Percentiles rank a stretch among this genome's conserved stretches.
Conservation (phyloP, 1,140 invertebrate genomes). For the Caenorhabditis latens region DNA sequence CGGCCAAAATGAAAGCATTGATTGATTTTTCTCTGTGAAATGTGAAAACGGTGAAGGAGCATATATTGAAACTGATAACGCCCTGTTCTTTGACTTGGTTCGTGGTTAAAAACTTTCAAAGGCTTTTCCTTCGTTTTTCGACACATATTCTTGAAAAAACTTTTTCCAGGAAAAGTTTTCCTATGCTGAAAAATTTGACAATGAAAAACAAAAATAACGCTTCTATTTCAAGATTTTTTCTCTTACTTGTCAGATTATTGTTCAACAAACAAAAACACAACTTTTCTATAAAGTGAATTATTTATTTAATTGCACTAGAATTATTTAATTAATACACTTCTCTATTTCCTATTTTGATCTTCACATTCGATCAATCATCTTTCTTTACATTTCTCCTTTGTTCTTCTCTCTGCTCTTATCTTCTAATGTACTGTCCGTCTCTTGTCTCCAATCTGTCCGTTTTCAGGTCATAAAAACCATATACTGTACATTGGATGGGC, state of each 20-base stretch:
- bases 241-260: too few relatives aligned
- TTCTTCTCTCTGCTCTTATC: background rate
- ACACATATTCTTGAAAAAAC: background rate
- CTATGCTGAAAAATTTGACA: too few relatives aligned
- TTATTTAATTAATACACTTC: too few relatives aligned
- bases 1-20: background rate
- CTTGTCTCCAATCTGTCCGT: background rate
- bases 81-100: background rate
- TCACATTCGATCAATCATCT: background rate
- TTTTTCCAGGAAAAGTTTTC: too few relatives aligned
- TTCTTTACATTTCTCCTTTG: background rate
- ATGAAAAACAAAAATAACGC: too few relatives aligned
- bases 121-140: background rate
- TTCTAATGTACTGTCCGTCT: too few relatives aligned
- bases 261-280: too few relatives aligned
- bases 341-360: too few relatives aligned
- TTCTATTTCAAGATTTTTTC: too few relatives aligned
- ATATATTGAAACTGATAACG: background rate
- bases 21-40: background rate
- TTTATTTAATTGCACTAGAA: too few relatives aligned
- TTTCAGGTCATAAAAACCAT: constrained; percentile 33
- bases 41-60: constrained; percentile 1
- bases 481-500: constrained; percentile 51
- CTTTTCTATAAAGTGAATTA: too few relatives aligned
- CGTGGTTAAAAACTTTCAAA: background rate